These are phyloP conservation scores for Parapsyche elsis DNA, from an alignment of 1,140 invertebrate species.

Conservation along the genomic window DNA sequence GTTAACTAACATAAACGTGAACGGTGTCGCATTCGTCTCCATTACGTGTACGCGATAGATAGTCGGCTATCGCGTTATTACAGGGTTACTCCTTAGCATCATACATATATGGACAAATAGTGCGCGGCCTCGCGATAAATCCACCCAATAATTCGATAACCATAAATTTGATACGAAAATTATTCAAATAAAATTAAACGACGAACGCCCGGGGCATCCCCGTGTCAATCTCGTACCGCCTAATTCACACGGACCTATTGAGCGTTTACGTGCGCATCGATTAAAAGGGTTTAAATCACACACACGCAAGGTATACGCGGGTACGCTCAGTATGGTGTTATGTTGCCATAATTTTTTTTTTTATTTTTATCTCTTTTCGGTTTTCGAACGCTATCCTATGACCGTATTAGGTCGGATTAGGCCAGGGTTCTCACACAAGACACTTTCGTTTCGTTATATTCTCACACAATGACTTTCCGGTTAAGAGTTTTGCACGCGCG, in stretches of 20 bases:
- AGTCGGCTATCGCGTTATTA: neutral
- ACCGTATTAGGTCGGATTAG: neutral
- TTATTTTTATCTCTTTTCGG: neutral
- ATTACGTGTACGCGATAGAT: neutral
- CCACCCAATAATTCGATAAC: constrained; percentile 43
- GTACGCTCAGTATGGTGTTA: neutral
- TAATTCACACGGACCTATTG: constrained; percentile 4
- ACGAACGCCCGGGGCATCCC: neutral
- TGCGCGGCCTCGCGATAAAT: constrained; percentile 34
- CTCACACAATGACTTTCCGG: constrained; percentile 3
- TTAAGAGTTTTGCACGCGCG: neutral
- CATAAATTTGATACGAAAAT: constrained; percentile 41
- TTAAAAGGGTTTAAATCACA: constrained; percentile 39
- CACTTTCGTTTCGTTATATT: neutral
- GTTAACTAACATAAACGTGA: neutral
- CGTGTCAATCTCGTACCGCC: neutral
- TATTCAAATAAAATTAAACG: constrained; percentile 24
- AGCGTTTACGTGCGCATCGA: neutral
- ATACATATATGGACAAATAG: constrained; percentile 34
- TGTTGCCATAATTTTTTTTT: neutral
- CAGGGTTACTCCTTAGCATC: neutral
- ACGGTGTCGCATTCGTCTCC: neutral
- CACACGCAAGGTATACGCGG: neutral
- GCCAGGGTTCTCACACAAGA: constrained; percentile 31
- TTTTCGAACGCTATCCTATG: neutral